phyloP scores from a whole-genome alignment of 2,888 invertebrate species.

The Leucophenga maculata region DNA sequence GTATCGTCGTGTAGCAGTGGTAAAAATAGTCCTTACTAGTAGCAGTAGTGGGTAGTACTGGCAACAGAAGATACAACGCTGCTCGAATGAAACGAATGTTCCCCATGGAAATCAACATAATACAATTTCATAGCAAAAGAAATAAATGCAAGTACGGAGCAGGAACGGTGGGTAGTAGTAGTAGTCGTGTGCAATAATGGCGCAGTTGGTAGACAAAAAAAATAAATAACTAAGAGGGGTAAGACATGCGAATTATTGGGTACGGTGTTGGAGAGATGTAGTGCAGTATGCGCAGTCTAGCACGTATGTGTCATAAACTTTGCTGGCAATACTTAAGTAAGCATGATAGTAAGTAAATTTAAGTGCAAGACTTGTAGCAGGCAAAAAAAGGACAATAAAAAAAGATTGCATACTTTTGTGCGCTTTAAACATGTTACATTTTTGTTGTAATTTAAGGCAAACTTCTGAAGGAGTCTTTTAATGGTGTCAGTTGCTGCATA shows the following conservation, averaged over 20 bases:
- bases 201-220: background rate
- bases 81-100: constrained; percentile 40
- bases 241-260: no score
- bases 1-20: constrained; percentile 24
- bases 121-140: constrained; percentile 48
- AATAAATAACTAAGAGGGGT: no score
- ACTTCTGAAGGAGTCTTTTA: no score
- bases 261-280: background rate
- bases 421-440: background rate
- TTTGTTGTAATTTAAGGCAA: no score
- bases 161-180: background rate
- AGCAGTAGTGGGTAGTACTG: background rate
- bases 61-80: constrained; percentile 22
- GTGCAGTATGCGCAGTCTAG: constrained; percentile 2
- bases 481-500: no score
- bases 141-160: constrained; percentile 3
- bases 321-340: constrained; percentile 18
- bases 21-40: background rate
- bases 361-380: background rate
- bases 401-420: constrained; percentile 12
- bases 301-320: constrained; percentile 41
- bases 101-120: constrained; percentile 67
- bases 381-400: background rate
- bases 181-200: background rate
- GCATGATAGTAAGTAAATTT: constrained; percentile 15